A percentile compares a stretch with the other conserved stretches of the same genome.
These are phyloP conservation scores for Petrophora chlorosata DNA, from an alignment of 2,888 invertebrate species.

Conservation along the genomic window DNA sequence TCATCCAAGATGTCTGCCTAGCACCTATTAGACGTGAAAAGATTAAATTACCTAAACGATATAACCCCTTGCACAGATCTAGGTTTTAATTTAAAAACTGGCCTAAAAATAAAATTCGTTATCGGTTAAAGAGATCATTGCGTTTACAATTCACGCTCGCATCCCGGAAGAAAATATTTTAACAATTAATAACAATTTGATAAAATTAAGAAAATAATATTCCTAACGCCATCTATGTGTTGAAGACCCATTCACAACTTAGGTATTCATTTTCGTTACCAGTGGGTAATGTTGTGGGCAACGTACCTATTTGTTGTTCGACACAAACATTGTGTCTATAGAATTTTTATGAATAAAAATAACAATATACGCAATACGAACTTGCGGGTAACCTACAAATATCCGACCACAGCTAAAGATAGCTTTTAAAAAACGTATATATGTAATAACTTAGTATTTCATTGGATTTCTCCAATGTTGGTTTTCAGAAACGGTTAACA, in stretches of 20 bases:
- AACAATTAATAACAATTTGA: constrained; percentile 24
- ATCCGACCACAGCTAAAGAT: constrained; percentile 6
- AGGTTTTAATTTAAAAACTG: constrained; percentile 28
- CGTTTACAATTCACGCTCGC: constrained; percentile 37
- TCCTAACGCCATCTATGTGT: no score
- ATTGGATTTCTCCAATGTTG: no score
- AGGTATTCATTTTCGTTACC: no score
- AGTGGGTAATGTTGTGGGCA: no score
- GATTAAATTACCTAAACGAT: not conserved
- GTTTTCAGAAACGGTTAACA: no score
- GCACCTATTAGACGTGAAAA: constrained; percentile 13
- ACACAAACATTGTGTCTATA: no score
- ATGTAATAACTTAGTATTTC: no score
- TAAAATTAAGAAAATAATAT: constrained; percentile 1
- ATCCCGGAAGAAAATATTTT: constrained; percentile 40
- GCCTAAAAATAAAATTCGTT: constrained; percentile 40
- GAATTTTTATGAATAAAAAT: no score
- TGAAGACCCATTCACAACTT: no score
- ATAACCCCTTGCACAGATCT: constrained; percentile 22
- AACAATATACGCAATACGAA: not conserved
- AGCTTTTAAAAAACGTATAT: no score
- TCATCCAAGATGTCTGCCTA: no score
- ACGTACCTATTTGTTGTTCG: no score
- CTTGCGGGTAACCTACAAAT: not conserved
- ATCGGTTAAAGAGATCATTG: constrained; percentile 57